Conservation (phyloP, 2,113 vertebrate species). For the Phyllostomus hastatus region DNA sequence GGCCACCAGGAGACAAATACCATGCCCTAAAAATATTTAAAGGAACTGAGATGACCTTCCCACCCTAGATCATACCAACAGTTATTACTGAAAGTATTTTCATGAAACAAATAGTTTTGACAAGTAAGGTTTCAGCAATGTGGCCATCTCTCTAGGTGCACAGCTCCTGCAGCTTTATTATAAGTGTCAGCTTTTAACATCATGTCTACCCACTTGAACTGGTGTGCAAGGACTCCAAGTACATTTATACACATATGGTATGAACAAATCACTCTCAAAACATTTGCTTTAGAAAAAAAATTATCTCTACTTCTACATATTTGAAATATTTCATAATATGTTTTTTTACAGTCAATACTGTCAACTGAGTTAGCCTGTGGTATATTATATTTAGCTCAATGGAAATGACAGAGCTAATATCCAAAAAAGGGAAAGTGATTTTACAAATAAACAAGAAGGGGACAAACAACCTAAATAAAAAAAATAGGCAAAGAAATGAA, state of each 20-base stretch:
- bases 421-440: neutral
- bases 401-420: neutral
- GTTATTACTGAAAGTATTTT: neutral
- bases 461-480: neutral
- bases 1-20: neutral
- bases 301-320: neutral
- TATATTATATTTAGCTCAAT: neutral
- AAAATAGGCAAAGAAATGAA: neutral
- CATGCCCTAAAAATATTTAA: neutral
- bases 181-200: neutral
- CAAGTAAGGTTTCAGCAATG: neutral
- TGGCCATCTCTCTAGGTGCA: neutral
- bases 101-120: neutral
- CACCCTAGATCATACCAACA: neutral
- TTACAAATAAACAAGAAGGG: neutral
- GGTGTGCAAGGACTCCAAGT: neutral
- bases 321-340: neutral
- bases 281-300: neutral
- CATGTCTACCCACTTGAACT: neutral
- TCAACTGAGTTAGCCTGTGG: neutral
- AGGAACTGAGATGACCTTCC: neutral
- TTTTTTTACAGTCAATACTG: neutral
- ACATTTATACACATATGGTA: neutral
- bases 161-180: neutral
- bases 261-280: neutral